These are phyloP conservation scores for Apogon hyalosoma DNA, from an alignment of 2,797 vertebrate genomes.

Conservation along the genomic window DNA sequence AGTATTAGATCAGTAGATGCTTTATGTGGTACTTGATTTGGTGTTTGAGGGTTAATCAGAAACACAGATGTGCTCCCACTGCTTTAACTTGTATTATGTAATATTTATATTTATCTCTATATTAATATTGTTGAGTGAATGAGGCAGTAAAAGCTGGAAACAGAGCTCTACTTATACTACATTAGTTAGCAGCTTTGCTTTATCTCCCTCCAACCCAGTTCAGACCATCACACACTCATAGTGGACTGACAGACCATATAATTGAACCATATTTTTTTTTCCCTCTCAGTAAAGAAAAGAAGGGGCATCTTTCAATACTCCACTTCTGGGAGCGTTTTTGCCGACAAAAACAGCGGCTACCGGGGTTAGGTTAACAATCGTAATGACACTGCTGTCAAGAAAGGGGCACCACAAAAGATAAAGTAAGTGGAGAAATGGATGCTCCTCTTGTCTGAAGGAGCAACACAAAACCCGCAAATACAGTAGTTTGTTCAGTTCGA, in stretches of 20 bases:
- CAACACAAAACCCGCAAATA: not conserved
- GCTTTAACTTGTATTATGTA: no score
- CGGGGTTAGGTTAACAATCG: constrained; percentile 57
- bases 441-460: constrained; percentile 23
- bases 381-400: constrained; percentile 53
- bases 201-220: constrained; percentile 33
- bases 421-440: constrained; percentile 31
- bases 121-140: not conserved
- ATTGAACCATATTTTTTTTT: constrained; percentile 76
- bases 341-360: constrained; percentile 63
- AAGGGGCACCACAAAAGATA: constrained; percentile 32
- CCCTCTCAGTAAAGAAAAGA: constrained; percentile 43
- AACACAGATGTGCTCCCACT: no score
- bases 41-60: no score
- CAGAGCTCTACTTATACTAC: constrained; percentile 13
- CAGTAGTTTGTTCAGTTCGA: constrained; percentile 10
- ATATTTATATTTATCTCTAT: no score
- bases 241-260: constrained; percentile 63
- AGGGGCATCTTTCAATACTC: constrained; percentile 48
- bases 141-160: constrained; percentile 13
- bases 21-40: no score
- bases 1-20: no score
- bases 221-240: constrained; percentile 54
- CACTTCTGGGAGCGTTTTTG: constrained; percentile 58
- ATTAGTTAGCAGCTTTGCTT: constrained; percentile 42